phyloP scores from a whole-genome alignment of 2,888 invertebrate species.

The Sminthurinus aureus region DNA sequence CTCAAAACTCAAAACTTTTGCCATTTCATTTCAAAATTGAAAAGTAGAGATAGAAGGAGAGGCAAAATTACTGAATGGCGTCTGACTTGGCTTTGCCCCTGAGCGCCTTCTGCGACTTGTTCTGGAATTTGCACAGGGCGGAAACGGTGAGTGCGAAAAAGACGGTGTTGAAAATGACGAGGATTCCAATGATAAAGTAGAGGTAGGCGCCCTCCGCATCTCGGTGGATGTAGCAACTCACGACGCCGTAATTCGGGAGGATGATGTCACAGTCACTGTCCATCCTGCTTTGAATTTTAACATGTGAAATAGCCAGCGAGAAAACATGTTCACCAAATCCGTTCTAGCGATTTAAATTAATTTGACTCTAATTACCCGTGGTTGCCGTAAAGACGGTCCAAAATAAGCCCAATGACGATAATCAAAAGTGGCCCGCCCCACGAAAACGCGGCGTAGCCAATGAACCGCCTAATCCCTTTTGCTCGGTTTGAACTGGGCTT shows the following conservation, averaged over 20 bases:
- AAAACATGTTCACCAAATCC: not conserved
- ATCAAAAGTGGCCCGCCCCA: constrained; percentile 34
- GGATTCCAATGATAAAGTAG: constrained; percentile 20
- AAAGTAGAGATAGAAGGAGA: too few relatives aligned
- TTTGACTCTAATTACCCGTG: too few relatives aligned
- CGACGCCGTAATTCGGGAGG: constrained; percentile 20
- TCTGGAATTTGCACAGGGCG: not conserved
- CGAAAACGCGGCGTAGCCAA: constrained; percentile 4
- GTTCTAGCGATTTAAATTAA: too few relatives aligned
- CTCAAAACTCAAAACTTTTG: too few relatives aligned
- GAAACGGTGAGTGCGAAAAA: constrained; percentile 16
- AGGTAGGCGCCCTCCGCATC: constrained; percentile 25
- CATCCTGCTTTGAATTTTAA: not conserved
- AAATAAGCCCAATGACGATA: not conserved
- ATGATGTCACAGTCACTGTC: constrained; percentile 26
- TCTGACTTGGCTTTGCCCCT: not conserved
- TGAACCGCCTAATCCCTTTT: not conserved
- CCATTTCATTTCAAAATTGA: too few relatives aligned
- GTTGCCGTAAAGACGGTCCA: constrained; percentile 11
- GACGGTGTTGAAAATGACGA: constrained; percentile 12
- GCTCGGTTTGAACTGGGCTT: not conserved
- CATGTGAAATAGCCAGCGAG: not conserved
- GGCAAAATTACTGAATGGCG: not conserved
- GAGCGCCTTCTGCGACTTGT: not conserved
- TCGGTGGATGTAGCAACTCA: not conserved